phyloP scores from a whole-genome alignment of 1,140 invertebrate species.

The Zaprionus davidi region DNA sequence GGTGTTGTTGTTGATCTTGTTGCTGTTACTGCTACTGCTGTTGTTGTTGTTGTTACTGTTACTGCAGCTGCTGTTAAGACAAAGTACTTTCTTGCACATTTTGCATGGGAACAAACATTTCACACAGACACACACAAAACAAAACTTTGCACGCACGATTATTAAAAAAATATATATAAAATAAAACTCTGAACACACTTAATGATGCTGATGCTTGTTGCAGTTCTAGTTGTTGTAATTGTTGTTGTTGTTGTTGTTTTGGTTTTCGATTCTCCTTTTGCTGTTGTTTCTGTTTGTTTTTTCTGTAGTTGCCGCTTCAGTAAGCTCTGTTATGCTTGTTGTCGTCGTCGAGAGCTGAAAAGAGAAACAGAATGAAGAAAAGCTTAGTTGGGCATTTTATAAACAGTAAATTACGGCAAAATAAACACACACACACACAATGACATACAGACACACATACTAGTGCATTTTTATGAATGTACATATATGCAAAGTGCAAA shows the following conservation, averaged over 20 bases:
- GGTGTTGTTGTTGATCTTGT: conserved; percentile 18
- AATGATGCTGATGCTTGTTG: conserved; percentile 21
- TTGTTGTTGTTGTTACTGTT: conserved; percentile 1
- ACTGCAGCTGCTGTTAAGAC: conserved; percentile 23
- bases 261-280: conserved; percentile 4
- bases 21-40: background rate
- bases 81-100: conserved; percentile 43
- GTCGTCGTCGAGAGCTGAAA: conserved; percentile 45
- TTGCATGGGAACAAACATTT: conserved; percentile 51
- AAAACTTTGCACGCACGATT: conserved; percentile 11
- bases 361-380: conserved; percentile 43
- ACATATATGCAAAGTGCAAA: conserved; percentile 33
- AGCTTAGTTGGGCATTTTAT: conserved; percentile 46
- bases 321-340: conserved; percentile 9
- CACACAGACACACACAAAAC: conserved; percentile 22
- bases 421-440: conserved; percentile 13
- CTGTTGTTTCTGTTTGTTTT: conserved; percentile 1
- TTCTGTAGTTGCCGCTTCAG: conserved; percentile 15
- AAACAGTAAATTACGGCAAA: conserved; percentile 31
- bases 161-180: background rate
- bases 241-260: conserved; percentile 12
- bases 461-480: conserved; percentile 1
- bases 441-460: background rate
- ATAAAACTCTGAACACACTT: conserved; percentile 28
- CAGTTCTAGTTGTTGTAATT: conserved; percentile 21